A percentile compares a stretch with the other conserved stretches of the same genome.
These are phyloP conservation scores for Megalurothrips usitatus DNA, from an alignment of 2,888 invertebrate species.

Conservation along the genomic window DNA sequence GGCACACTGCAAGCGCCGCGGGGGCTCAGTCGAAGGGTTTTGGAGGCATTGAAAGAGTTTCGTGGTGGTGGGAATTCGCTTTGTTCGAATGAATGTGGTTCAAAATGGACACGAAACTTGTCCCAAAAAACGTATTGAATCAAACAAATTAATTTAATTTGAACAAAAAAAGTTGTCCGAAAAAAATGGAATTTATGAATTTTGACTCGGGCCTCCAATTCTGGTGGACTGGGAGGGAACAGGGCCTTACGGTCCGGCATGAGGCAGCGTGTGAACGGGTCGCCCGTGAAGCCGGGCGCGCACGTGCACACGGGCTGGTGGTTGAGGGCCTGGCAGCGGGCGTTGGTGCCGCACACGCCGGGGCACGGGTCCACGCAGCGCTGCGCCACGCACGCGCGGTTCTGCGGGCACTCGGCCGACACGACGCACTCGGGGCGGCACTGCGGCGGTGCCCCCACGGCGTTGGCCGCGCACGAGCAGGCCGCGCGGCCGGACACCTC, in stretches of 20 bases:
- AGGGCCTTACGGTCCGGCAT: conserved; percentile 37
- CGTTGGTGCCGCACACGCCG: conserved; percentile 61
- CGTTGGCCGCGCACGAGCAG: conserved; percentile 65
- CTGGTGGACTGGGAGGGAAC: conserved; percentile 15
- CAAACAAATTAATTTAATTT: no score
- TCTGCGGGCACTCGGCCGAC: conserved; percentile 62
- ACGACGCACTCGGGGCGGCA: conserved; percentile 72
- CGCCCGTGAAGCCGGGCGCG: conserved; percentile 65
- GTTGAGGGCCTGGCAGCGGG: conserved; percentile 64
- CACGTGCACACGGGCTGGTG: conserved; percentile 71
- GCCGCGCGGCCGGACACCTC: conserved; percentile 56
- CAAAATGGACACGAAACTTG: no score
- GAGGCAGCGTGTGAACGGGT: conserved; percentile 69
- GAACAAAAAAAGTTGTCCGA: no score
- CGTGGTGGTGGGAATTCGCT: not conserved
- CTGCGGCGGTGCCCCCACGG: conserved; percentile 66
- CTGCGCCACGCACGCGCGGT: conserved; percentile 59
- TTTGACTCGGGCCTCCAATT: no score
- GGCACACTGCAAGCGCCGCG: not conserved
- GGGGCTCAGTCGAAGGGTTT: conserved; percentile 50
- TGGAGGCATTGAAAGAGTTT: not conserved
- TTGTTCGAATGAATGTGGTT: no score
- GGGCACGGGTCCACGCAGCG: conserved; percentile 57
- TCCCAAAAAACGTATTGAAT: no score
- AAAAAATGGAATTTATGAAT: no score